phyloP scores from a whole-genome alignment of 2,113 vertebrate species.

The Chamaea fasciata region DNA sequence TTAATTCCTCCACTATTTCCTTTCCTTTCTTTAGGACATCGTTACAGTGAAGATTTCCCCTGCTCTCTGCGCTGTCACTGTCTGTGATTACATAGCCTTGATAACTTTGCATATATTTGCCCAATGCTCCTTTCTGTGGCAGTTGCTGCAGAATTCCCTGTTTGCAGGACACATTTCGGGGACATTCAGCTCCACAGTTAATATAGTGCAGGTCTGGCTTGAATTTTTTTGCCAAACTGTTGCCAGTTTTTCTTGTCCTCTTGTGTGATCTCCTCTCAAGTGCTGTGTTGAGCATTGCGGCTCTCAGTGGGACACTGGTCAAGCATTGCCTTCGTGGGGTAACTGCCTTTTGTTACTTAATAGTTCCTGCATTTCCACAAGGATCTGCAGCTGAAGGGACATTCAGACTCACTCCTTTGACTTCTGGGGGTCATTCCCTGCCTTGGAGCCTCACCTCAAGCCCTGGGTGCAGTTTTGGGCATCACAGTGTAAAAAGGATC shows the following conservation, averaged over 20 bases:
- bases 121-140: background rate
- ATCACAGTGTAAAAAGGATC: background rate
- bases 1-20: background rate
- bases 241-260: background rate
- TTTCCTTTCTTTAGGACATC: background rate
- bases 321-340: background rate
- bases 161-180: background rate
- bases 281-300: background rate
- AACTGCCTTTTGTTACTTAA: background rate
- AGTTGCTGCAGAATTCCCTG: background rate
- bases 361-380: background rate
- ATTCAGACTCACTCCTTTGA: background rate
- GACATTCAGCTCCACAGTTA: background rate
- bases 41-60: background rate
- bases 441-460: fast-evolving
- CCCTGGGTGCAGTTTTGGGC: background rate
- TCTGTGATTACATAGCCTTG: background rate
- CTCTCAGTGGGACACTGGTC: fast-evolving
- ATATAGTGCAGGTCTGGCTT: background rate
- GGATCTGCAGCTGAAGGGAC: background rate
- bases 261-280: background rate
- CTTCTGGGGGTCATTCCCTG: background rate
- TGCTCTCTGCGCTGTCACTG: background rate
- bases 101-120: background rate
- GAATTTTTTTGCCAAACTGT: background rate